phyloP scores from a whole-genome alignment of 1,140 invertebrate species.

The Tetranychus urticae region DNA sequence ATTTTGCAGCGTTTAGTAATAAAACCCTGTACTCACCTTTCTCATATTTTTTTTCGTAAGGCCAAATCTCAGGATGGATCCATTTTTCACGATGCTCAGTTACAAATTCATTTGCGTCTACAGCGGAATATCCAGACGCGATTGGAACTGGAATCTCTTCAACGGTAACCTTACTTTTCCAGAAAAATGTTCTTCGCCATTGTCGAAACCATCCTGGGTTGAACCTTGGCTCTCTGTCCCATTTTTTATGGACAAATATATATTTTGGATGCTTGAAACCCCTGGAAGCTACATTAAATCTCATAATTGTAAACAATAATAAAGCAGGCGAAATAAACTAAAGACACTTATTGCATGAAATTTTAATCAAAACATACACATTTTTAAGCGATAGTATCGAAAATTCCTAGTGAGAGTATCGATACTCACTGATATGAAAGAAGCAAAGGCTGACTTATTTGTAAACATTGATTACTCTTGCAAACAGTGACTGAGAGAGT shows the following conservation, averaged over 20 bases:
- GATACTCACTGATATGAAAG: too few species aligned
- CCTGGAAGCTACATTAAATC: too few species aligned
- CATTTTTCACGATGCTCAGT: not conserved
- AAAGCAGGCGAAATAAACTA: too few species aligned
- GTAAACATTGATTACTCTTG: too few species aligned
- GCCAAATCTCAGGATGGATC: not conserved
- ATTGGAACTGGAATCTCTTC: not conserved
- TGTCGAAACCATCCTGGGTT: not conserved
- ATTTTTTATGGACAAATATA: not conserved
- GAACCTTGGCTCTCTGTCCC: not conserved
- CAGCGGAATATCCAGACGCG: not conserved
- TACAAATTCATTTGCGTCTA: not conserved
- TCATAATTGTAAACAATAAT: too few species aligned
- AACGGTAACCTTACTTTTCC: not conserved
- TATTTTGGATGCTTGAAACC: not conserved
- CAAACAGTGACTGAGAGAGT: too few species aligned
- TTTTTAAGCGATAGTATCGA: too few species aligned
- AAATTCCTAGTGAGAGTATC: too few species aligned
- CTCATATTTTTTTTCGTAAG: not conserved
- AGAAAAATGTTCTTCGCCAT: not conserved
- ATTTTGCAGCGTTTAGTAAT: not conserved
- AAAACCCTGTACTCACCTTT: not conserved
- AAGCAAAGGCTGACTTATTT: too few species aligned
- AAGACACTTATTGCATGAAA: too few species aligned
- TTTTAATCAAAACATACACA: too few species aligned